These are phyloP conservation scores for Dicranocentrus wangi DNA, from an alignment of 2,888 invertebrate species.

Conservation along the genomic window DNA sequence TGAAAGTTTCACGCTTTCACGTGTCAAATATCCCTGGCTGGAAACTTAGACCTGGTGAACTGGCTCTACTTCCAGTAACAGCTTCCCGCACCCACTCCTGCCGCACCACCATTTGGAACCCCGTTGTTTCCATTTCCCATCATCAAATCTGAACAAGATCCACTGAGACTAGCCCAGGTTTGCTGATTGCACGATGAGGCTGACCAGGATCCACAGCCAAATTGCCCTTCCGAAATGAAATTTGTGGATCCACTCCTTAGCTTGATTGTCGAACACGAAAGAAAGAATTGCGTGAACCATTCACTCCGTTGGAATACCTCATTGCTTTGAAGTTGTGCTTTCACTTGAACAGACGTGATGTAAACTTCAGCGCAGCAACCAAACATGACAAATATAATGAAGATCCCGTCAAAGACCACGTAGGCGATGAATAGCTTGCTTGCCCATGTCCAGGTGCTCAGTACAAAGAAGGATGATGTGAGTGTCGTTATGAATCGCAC, in stretches of 20 bases:
- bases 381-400: constrained; percentile 48
- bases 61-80: too few relatives aligned
- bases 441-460: constrained; percentile 56
- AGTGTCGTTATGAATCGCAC: constrained; percentile 40
- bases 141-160: constrained; percentile 4
- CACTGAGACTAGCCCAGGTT: background rate
- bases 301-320: constrained; percentile 52
- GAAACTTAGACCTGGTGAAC: too few relatives aligned
- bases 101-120: too few relatives aligned
- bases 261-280: constrained; percentile 57
- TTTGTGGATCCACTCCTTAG: constrained; percentile 51
- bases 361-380: constrained; percentile 54
- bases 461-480: constrained; percentile 48
- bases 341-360: constrained; percentile 54
- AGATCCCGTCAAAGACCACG: constrained; percentile 55
- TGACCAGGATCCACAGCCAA: constrained; percentile 16
- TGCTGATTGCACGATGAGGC: background rate
- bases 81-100: too few relatives aligned
- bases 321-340: constrained; percentile 48
- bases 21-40: too few relatives aligned
- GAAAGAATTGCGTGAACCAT: constrained; percentile 49
- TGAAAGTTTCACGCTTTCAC: too few relatives aligned
- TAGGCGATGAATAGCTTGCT: constrained; percentile 51
- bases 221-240: constrained; percentile 47
- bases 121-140: constrained; percentile 12